A percentile compares a stretch with the other conserved stretches of the same genome.
These are phyloP conservation scores for Potorous gilbertii DNA, from an alignment of 2,797 vertebrate genomes.

Conservation along the genomic window DNA sequence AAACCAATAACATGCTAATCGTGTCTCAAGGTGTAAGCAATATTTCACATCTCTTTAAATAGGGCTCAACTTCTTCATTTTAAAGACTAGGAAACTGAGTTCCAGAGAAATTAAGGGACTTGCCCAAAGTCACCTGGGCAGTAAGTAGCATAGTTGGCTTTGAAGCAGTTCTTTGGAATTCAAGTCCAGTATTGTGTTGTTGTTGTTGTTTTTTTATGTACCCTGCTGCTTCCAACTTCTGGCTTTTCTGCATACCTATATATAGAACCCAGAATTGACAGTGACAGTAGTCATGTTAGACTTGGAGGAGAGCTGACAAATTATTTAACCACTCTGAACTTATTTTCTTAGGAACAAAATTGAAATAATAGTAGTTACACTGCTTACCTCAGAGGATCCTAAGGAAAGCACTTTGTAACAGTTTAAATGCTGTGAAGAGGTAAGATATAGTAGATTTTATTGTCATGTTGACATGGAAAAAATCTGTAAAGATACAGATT, in stretches of 20 bases:
- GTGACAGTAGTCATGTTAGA: neutral
- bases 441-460: neutral
- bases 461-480: neutral
- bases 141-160: neutral
- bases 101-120: neutral
- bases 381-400: neutral
- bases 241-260: neutral
- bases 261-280: neutral
- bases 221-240: neutral
- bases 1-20: too few relatives aligned
- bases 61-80: neutral
- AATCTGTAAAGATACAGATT: neutral
- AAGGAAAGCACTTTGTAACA: neutral
- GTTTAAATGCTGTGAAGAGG: neutral
- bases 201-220: neutral
- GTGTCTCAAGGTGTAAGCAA: neutral
- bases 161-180: neutral
- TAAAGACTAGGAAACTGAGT: neutral
- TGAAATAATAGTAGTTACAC: neutral
- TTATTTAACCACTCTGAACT: neutral
- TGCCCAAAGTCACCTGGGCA: neutral
- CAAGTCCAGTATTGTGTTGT: neutral
- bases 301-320: neutral
- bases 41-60: neutral
- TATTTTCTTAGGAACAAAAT: neutral